Conservation (phyloP, 1,140 invertebrate species). For the Thaumetopoea pityocampa region DNA sequence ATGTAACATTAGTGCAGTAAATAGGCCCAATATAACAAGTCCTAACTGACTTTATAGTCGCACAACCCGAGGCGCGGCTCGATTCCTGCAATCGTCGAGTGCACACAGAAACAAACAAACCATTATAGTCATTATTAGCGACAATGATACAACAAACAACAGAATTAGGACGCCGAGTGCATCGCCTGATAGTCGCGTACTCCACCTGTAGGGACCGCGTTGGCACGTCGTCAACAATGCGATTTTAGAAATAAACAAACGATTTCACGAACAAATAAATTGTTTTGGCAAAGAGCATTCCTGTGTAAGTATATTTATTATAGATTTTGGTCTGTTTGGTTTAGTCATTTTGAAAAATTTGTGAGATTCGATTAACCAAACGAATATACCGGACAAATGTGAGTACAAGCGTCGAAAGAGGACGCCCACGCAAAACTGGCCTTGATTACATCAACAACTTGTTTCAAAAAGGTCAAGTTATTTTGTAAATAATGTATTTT, state of each 20-base stretch:
- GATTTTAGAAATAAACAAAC: conserved; percentile 21
- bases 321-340: no score
- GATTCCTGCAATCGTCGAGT: conserved; percentile 8
- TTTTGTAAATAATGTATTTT: no score
- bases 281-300: conserved; percentile 7
- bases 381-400: no score
- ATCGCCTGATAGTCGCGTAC: conserved; percentile 27
- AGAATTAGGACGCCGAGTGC: conserved; percentile 26
- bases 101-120: conserved; percentile 15
- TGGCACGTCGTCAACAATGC: conserved; percentile 24
- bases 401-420: no score
- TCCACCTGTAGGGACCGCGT: conserved; percentile 12
- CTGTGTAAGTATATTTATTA: conserved; percentile 6
- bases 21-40: no score
- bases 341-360: no score
- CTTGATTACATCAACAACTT: no score
- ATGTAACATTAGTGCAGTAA: no score
- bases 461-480: no score
- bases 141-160: conserved; percentile 7
- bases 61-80: background rate
- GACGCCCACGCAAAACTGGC: no score
- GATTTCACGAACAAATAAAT: conserved; percentile 15
- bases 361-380: no score
- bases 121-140: conserved; percentile 1
- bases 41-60: background rate